These are phyloP conservation scores for Caenorhabditis remanei DNA, from an alignment of 1,140 invertebrate species.

Conservation along the genomic window DNA sequence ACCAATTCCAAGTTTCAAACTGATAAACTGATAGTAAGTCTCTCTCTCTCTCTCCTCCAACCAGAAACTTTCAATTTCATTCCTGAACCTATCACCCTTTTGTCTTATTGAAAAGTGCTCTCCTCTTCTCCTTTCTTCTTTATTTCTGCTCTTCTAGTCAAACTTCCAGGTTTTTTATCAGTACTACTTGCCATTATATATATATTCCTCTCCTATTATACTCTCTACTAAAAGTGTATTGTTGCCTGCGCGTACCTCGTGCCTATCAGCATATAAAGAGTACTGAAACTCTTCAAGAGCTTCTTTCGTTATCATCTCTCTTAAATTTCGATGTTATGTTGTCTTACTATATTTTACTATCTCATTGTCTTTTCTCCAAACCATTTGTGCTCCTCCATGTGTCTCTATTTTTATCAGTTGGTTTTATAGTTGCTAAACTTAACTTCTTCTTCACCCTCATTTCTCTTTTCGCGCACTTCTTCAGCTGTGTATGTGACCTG, in stretches of 20 bases:
- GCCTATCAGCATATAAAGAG: not conserved
- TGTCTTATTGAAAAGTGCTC: slow-evolving; percentile 12
- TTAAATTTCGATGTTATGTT: slow-evolving; percentile 25
- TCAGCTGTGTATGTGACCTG: not conserved
- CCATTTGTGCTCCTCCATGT: not conserved
- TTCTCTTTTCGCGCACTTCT: slow-evolving; percentile 30
- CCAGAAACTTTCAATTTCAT: slow-evolving; percentile 16
- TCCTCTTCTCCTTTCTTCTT: not conserved
- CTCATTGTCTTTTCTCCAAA: slow-evolving; percentile 10
- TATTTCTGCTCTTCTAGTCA: slow-evolving; percentile 1
- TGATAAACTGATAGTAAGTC: not conserved
- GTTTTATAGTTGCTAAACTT: not conserved
- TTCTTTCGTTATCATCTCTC: slow-evolving; percentile 36
- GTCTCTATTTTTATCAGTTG: not conserved
- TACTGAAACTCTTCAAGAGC: slow-evolving; percentile 41
- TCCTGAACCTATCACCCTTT: slow-evolving; percentile 20
- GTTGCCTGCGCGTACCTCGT: not conserved
- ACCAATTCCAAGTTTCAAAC: not conserved
- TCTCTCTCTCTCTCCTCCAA: not conserved
- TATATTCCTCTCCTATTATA: not conserved
- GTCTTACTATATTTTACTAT: slow-evolving; percentile 56
- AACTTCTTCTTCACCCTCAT: not conserved
- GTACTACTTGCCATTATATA: slow-evolving; percentile 14
- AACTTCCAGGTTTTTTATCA: slow-evolving; percentile 51
- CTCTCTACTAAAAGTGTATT: slow-evolving; percentile 36